A percentile compares a stretch with the other conserved stretches of the same genome.
These are phyloP conservation scores for Phrynocephalus vlangalii DNA, from an alignment of 2,797 vertebrate species.

Conservation along the genomic window DNA sequence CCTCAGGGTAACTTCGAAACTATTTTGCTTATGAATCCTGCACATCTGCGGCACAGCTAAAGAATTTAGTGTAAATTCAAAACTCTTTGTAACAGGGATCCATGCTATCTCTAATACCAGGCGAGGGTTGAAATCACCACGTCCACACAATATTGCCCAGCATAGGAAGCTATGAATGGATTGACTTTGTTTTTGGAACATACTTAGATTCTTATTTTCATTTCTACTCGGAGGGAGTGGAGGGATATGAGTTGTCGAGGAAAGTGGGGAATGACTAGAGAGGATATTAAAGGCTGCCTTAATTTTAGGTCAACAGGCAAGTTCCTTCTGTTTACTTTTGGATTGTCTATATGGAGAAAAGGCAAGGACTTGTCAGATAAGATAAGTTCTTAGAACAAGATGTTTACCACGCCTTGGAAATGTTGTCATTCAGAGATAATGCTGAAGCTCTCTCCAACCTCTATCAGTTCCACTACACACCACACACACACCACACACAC, in stretches of 20 bases:
- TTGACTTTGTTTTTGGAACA: background rate
- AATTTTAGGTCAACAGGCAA: background rate
- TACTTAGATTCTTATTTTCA: background rate
- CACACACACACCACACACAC: too few species aligned
- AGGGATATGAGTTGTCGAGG: background rate
- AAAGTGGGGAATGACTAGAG: background rate
- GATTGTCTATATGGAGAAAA: background rate
- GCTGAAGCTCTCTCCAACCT: background rate
- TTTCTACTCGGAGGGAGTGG: background rate
- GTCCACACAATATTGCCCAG: constrained; percentile 16
- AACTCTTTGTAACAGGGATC: background rate
- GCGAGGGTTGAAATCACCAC: constrained; percentile 5
- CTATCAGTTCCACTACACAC: background rate
- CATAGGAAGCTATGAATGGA: background rate
- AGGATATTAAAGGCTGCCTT: background rate
- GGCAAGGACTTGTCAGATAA: constrained; percentile 25
- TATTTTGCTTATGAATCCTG: too few species aligned
- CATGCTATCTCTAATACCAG: background rate
- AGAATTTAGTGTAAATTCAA: too few species aligned
- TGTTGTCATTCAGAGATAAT: constrained; percentile 32
- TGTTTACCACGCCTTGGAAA: constrained; percentile 30
- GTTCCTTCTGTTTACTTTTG: constrained; percentile 9
- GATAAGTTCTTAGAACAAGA: constrained; percentile 8
- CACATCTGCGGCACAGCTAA: too few species aligned
- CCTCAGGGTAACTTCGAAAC: too few species aligned